These are phyloP conservation scores for Stictocephala bisonia DNA, from an alignment of 2,888 invertebrate species.

Conservation along the genomic window DNA sequence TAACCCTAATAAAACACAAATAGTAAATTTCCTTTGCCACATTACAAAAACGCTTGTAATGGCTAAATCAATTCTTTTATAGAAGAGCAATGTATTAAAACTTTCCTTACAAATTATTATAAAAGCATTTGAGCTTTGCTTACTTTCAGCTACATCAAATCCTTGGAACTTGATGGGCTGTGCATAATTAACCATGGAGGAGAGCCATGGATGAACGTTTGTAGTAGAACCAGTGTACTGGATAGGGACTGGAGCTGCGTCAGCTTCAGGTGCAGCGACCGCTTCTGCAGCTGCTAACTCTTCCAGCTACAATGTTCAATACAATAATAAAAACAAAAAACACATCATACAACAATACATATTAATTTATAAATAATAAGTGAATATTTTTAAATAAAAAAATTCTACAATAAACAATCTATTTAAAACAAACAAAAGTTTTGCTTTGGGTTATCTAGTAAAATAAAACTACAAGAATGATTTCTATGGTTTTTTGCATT, in stretches of 20 bases:
- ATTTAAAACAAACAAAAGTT: too few relatives aligned
- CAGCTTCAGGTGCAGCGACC: slow-evolving; percentile 70
- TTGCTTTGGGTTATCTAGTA: too few relatives aligned
- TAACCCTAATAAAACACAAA: too few relatives aligned
- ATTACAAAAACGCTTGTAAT: slow-evolving; percentile 4
- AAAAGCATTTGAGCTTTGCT: too few relatives aligned
- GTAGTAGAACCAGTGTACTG: slow-evolving; percentile 98
- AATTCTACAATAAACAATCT: too few relatives aligned
- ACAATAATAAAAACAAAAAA: not conserved
- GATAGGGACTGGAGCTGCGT: slow-evolving; percentile 66
- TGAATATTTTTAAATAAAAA: too few relatives aligned
- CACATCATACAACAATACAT: too few relatives aligned
- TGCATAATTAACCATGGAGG: slow-evolving; percentile 99
- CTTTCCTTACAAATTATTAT: too few relatives aligned
- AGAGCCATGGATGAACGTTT: slow-evolving; percentile 98
- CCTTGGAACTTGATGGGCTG: slow-evolving; percentile 99
- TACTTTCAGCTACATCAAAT: slow-evolving; percentile 97
- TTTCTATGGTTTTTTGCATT: too few relatives aligned
- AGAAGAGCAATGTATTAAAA: not conserved
- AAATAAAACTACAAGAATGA: too few relatives aligned
- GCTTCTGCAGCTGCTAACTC: slow-evolving; percentile 66
- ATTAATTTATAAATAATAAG: too few relatives aligned
- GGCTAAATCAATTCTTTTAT: not conserved
- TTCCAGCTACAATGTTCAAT: slow-evolving; percentile 52
- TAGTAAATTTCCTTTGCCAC: too few relatives aligned